A percentile compares a stretch with the other conserved stretches of the same genome.
Evolutionary conservation across 2,888 invertebrate species (phyloP).

Genomic region (Sympetrum striolatum): DNA sequence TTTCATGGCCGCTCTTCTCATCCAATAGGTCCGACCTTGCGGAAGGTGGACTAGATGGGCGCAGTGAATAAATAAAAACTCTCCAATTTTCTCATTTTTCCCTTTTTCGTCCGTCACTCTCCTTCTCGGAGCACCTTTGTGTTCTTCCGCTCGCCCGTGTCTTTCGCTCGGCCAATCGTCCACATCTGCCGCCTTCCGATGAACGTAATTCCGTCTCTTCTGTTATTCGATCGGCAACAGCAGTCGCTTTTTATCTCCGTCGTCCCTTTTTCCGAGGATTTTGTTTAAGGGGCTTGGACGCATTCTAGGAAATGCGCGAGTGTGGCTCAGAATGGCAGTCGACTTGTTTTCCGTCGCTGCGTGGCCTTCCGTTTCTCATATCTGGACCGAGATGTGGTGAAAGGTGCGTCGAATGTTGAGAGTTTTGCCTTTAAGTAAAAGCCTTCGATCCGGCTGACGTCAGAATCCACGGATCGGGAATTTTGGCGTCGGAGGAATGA

Average conservation of each 20-base stretch:
- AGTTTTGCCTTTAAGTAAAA: too few species aligned
- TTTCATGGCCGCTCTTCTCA: not conserved
- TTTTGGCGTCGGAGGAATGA: too few species aligned
- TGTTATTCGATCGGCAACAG: not conserved
- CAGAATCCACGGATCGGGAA: too few species aligned
- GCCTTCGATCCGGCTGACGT: too few species aligned
- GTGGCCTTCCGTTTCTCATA: too few species aligned
- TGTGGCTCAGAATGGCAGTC: too few species aligned
- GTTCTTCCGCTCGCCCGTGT: not conserved
- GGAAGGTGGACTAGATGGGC: not conserved
- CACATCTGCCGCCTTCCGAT: conserved; percentile 18
- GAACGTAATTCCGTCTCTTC: not conserved
- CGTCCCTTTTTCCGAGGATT: too few species aligned
- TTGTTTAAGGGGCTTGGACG: too few species aligned
- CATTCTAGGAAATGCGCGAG: too few species aligned
- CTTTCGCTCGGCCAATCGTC: not conserved
- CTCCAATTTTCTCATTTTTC: not conserved
- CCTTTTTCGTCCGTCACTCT: not conserved
- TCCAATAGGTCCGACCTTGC: not conserved
- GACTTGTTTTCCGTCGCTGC: too few species aligned
- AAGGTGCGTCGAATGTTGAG: too few species aligned
- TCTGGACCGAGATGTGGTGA: too few species aligned
- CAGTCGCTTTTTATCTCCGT: not conserved
- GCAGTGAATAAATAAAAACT: conserved; percentile 5
- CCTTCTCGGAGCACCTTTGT: not conserved